Percentiles rank a stretch among this genome's conserved stretches.
Evolutionary conservation across 2,797 vertebrate genomes (phyloP).

Genomic region (Pteropus rufus): DNA sequence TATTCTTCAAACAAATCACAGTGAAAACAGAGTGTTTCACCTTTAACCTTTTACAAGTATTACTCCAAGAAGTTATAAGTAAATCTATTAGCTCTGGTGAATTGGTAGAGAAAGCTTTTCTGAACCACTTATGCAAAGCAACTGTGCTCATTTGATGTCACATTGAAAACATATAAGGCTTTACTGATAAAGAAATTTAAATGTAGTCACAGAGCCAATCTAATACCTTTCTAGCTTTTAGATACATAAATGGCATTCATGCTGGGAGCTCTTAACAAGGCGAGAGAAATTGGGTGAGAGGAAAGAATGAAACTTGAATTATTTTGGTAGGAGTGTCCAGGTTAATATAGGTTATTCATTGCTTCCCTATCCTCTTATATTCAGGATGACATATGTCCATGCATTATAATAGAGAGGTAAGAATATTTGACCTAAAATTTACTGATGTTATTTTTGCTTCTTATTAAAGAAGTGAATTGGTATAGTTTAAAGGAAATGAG

Average conservation of each 20-base stretch:
- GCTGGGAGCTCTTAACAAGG: neutral
- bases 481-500: conserved; percentile 28
- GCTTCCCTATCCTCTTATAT: neutral
- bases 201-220: neutral
- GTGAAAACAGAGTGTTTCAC: conserved; percentile 55
- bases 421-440: neutral
- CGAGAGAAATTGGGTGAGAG: neutral
- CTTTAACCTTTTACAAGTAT: conserved; percentile 52
- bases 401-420: neutral
- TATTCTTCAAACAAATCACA: conserved; percentile 53
- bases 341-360: neutral
- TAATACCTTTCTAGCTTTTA: conserved; percentile 8
- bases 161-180: neutral
- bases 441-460: neutral
- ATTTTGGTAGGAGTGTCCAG: neutral
- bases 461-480: neutral
- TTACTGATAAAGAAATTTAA: neutral
- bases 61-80: conserved; percentile 41
- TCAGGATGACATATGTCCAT: neutral
- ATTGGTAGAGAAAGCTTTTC: conserved; percentile 23
- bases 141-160: neutral
- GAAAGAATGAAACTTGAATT: neutral
- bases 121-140: conserved; percentile 24
- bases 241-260: neutral
- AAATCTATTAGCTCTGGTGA: conserved; percentile 34